Base-by-base conservation (phyloP, 2,113 vertebrate species). In the Corydoras maculifer region DNA sequence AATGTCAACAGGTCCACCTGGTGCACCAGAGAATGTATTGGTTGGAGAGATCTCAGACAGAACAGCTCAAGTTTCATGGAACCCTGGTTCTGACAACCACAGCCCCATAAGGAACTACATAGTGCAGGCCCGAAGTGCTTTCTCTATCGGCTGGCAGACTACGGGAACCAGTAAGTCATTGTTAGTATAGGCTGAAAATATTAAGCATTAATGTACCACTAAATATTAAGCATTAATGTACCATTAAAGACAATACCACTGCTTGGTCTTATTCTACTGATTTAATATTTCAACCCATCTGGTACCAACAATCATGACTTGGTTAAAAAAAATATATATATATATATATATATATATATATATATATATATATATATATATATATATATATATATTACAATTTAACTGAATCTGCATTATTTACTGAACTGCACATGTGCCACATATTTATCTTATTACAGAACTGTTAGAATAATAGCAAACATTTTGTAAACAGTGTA, bases 101-200 rank as follows among this genome's bases (percentile, higher is more conserved):
- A 91, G 88, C 72, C 87, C 89, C 12, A 70, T 90, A 70, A 88
- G 86, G 57, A 83, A 73, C 62, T 89, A 88, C 79, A 82, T 82
- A 10, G 71, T 88, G 18, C 88, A 89, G 77, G 86, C 86, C 49
- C 79, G 81, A 79, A 88, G 85, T 6, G 82, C 84, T n/a, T 89
- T 86, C 80, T 89, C 87, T 60, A 82, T 88, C 2, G 88, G 88
- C 73, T 91, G 89, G 88, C 88, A 91, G 78, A 85, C 83, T 9
- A 83, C 88, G 62, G 85, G 74, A 67, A 89, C 88, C 84, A 88
- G 88, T 85, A 80, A 43, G 35, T 43, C 35, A 43, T 43, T 61
- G 68, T 4, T 43, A 2, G 4, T 43, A 43, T 43, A 43, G 18
- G 18, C 18, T 43, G 18, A 29, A 59, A 59, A 25, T 59, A 59